Base-by-base conservation (phyloP, 2,888 invertebrate genomes). In the Xylota sylvarum region DNA sequence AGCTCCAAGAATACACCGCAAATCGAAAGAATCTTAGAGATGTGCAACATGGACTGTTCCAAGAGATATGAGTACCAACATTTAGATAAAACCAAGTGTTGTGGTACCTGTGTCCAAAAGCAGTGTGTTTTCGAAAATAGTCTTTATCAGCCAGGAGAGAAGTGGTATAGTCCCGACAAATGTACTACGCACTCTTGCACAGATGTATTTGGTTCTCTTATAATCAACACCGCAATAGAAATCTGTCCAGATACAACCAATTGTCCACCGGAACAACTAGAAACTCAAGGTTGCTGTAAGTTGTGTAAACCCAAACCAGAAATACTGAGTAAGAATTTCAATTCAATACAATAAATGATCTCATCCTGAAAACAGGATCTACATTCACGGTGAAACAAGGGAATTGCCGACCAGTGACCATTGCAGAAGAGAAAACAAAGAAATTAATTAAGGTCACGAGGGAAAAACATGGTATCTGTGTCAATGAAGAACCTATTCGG, bases 211-310 rank as follows among this genome's bases (percentile, higher is more conserved):
- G 93, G 93, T 0, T 93, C 94, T 88, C 92, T 95, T 78, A 93
- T 93, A 88, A 93, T 95, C 88, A 93, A 94, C 87, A 93, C 94
- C 4, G 91, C 93, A 46, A 90, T 92, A 4, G 92, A 94, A 89
- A 90, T 93, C 0, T 97, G 97, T 89, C 95, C 96, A 0, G 94
- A 95, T 91, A 90, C 96, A 35, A 92, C 94, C 0, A 90, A 92
- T 50, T 97, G 97, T 89, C 93, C 94, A 0, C 48, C 77, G 0
- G 91, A 93, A 0, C 93, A 94, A 23, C 91, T 94, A 82, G 94
- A 94, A 89, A 91, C 92, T 12, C 94, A 95, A 30, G 95, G 95
- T 64, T 97, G 97, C 91, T 97, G 97, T 89, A 92, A 94, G 35
- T 91, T 93, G 58, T 97, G 97, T 90, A 94, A 94, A 86, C 89